Conservation (phyloP, 2,113 vertebrate genomes). For the Bambusicola thoracicus region DNA sequence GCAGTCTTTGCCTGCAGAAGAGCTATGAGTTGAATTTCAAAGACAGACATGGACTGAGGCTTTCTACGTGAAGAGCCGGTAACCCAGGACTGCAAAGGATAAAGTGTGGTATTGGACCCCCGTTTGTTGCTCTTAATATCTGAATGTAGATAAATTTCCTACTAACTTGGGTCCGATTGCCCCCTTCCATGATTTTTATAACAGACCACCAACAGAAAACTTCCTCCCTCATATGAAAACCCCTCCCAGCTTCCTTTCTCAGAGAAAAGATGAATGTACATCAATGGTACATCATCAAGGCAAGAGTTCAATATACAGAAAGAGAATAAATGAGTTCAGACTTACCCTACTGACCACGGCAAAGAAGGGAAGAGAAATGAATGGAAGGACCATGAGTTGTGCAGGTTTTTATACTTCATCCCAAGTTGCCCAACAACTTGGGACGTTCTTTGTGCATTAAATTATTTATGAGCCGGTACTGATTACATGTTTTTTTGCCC, state of each 20-base stretch:
- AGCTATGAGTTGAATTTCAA: background rate
- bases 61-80: background rate
- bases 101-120: background rate
- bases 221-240: background rate
- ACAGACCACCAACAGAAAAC: background rate
- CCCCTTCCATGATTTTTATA: background rate
- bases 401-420: constrained; percentile 39
- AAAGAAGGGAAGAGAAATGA: background rate
- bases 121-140: background rate
- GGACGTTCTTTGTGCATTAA: background rate
- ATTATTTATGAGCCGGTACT: constrained; percentile 10
- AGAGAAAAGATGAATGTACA: background rate
- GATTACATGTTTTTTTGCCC: constrained; percentile 16
- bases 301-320: background rate
- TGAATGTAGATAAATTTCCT: background rate
- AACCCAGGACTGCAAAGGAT: background rate
- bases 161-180: background rate
- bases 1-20: background rate
- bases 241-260: background rate
- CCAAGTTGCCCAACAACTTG: background rate
- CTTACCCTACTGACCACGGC: constrained; percentile 20
- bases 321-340: background rate
- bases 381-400: background rate
- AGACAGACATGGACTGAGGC: background rate
- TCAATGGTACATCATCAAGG: background rate